A percentile compares a stretch with the other conserved stretches of the same genome.
Conservation (phyloP, 1,140 invertebrate species). For the Sycobia sp. region DNA sequence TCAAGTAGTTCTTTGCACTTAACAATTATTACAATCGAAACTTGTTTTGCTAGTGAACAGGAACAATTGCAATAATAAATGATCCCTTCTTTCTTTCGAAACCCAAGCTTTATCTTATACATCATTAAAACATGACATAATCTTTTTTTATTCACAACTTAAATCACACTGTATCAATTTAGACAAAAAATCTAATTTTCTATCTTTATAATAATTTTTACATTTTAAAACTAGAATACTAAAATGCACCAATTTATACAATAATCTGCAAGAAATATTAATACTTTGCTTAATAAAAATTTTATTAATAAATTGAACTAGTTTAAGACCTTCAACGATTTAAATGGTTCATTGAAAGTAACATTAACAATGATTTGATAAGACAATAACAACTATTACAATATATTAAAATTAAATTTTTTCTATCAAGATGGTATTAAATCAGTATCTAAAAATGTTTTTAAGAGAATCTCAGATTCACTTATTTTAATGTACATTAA, state of each 20-base stretch:
- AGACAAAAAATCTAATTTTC: background rate
- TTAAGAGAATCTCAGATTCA: constrained; percentile 1
- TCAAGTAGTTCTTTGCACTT: constrained; percentile 5
- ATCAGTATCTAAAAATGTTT: constrained; percentile 7
- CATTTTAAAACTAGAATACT: background rate
- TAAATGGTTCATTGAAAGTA: constrained; percentile 13
- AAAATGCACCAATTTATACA: background rate
- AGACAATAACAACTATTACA: constrained; percentile 24
- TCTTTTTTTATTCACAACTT: background rate
- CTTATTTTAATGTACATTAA: background rate
- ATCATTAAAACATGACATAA: constrained; percentile 6
- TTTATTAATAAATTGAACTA: constrained; percentile 14
- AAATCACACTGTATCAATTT: background rate
- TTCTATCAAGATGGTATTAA: constrained; percentile 27
- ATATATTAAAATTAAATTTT: constrained; percentile 6
- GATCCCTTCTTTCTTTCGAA: constrained; percentile 1
- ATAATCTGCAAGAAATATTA: constrained; percentile 8
- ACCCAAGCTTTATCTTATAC: background rate
- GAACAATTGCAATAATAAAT: constrained; percentile 26
- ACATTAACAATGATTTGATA: constrained; percentile 20
- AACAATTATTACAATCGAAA: constrained; percentile 7
- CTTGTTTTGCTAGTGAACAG: constrained; percentile 14
- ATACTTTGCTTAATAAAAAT: constrained; percentile 12
- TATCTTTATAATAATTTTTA: background rate
- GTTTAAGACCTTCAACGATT: constrained; percentile 9